Evolutionary conservation across 2,113 vertebrate genomes (phyloP).

Genomic region (Numenius arquata): DNA sequence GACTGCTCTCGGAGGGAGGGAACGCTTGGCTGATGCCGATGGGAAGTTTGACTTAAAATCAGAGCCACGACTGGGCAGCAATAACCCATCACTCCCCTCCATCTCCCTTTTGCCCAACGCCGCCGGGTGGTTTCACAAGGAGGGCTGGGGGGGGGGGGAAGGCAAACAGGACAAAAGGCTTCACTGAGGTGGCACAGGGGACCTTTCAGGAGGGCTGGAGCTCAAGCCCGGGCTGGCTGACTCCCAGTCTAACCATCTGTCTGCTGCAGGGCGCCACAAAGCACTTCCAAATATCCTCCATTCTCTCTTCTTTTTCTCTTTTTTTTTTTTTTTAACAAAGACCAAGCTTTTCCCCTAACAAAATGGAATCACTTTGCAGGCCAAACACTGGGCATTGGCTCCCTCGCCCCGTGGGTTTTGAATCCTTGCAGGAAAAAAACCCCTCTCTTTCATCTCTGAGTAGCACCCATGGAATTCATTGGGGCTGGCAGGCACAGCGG

Average conservation of each 20-base stretch:
- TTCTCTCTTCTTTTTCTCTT: not conserved
- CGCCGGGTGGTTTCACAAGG: not conserved
- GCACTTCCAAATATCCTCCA: not conserved
- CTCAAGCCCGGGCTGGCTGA: not conserved
- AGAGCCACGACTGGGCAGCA: not conserved
- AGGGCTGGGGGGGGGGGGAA: not conserved
- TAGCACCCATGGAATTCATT: not conserved
- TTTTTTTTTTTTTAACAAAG: not conserved
- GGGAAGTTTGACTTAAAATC: not conserved
- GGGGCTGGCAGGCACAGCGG: not conserved
- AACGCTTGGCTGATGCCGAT: not conserved
- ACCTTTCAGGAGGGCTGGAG: not conserved
- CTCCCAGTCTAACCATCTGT: not conserved
- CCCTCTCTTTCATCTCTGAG: not conserved
- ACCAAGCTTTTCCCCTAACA: not conserved
- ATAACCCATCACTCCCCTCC: not conserved
- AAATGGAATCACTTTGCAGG: not conserved
- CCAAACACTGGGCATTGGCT: not conserved
- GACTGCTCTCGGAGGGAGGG: fast-evolving
- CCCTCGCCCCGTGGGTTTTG: not conserved
- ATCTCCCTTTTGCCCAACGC: not conserved
- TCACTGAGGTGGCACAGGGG: not conserved
- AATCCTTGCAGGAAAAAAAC: not conserved
- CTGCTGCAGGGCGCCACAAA: not conserved
- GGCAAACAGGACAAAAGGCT: not conserved